Conservation (phyloP, 2,888 invertebrate genomes). For the Lepetodrilus schrolli region DNA sequence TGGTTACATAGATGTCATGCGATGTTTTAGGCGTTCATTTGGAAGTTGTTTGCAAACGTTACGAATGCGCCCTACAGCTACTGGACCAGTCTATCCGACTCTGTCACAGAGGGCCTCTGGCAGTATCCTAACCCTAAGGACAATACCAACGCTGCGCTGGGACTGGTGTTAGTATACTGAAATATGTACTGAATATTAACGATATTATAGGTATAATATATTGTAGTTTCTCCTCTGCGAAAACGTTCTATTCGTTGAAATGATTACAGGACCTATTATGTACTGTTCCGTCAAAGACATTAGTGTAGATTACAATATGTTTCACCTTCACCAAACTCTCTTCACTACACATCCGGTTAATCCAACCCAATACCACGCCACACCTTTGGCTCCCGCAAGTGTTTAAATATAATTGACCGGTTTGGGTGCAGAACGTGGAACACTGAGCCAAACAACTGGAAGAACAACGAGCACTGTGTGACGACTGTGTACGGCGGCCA, state of each 20-base stretch:
- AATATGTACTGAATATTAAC: too few relatives aligned
- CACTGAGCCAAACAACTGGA: constrained; percentile 33
- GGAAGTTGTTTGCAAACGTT: constrained; percentile 27
- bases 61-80: constrained; percentile 33
- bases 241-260: too few relatives aligned
- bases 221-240: too few relatives aligned
- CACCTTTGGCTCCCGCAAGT: background rate
- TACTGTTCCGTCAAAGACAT: background rate
- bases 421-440: constrained; percentile 27
- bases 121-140: background rate
- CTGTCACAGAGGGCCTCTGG: constrained; percentile 45
- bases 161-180: constrained; percentile 34
- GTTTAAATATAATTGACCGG: background rate
- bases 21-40: constrained; percentile 40
- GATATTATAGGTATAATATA: too few relatives aligned
- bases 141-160: background rate
- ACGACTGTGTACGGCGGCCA: constrained; percentile 19
- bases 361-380: too few relatives aligned
- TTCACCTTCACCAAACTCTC: background rate
- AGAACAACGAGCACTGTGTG: constrained; percentile 32
- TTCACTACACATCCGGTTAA: background rate
- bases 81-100: constrained; percentile 50
- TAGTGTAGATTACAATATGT: background rate
- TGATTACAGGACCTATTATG: too few relatives aligned
- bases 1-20: too few relatives aligned